Percentiles rank a stretch among this genome's conserved stretches.
Conservation (phyloP, 1,140 invertebrate species). For the Plectus sambesii region DNA sequence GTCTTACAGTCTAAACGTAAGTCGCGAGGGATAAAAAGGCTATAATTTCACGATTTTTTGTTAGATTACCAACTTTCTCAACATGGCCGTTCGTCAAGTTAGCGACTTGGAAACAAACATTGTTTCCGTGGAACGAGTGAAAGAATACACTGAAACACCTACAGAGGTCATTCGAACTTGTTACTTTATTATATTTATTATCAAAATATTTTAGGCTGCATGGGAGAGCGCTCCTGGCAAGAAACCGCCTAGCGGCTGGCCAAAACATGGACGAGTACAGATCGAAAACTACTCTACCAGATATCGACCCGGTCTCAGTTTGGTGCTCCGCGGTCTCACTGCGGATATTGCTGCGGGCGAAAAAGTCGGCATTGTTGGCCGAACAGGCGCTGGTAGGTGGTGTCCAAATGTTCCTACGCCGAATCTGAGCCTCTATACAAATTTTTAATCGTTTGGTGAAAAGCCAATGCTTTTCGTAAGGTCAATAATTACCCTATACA, state of each 20-base stretch:
- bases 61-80: slow-evolving; percentile 76
- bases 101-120: slow-evolving; percentile 95
- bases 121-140: slow-evolving; percentile 89
- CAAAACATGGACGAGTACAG: slow-evolving; percentile 41
- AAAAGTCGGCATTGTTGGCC: slow-evolving; percentile 53
- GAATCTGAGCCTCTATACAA: slow-evolving; percentile 3
- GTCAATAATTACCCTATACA: slow-evolving; percentile 74
- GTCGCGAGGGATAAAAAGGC: too few species aligned
- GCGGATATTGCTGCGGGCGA: slow-evolving; percentile 21
- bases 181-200: too few species aligned
- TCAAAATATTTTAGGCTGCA: slow-evolving; percentile 14
- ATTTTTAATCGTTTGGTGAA: slow-evolving; percentile 2
- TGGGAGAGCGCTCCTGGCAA: slow-evolving; percentile 23
- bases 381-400: slow-evolving; percentile 52
- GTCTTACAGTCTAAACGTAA: slow-evolving; percentile 39
- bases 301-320: slow-evolving; percentile 27
- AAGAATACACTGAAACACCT: slow-evolving; percentile 78
- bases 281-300: slow-evolving; percentile 40
- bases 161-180: slow-evolving; percentile 48
- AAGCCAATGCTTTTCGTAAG: slow-evolving; percentile 50
- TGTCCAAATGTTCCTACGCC: slow-evolving; percentile 7
- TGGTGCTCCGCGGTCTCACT: slow-evolving; percentile 28
- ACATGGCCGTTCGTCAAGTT: slow-evolving; percentile 90
- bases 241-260: slow-evolving; percentile 38
- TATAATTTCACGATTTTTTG: too few species aligned